phyloP scores from a whole-genome alignment of 2,797 vertebrate genomes.

The Clamator glandarius region DNA sequence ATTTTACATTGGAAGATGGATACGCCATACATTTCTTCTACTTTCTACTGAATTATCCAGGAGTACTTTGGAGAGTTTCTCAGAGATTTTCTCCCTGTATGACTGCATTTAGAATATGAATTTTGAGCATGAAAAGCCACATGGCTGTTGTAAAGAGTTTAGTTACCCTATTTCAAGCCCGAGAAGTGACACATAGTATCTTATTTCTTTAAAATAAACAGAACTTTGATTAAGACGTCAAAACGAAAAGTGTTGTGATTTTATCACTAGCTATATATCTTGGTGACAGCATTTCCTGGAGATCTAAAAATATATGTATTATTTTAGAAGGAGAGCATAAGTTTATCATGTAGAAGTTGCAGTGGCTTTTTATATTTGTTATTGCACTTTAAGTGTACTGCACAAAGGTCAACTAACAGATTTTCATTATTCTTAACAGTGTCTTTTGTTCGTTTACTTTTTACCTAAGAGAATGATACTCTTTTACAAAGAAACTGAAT shows the following conservation, averaged over 20 bases:
- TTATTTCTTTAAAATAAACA: conserved; percentile 25
- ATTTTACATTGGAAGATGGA: background rate
- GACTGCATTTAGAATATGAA: background rate
- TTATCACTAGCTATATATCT: background rate
- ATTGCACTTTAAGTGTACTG: background rate
- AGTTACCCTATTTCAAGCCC: background rate
- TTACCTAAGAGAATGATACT: background rate
- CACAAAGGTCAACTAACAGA: background rate
- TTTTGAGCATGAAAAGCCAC: background rate
- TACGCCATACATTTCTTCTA: background rate
- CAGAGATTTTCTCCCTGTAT: background rate
- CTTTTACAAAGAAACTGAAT: background rate
- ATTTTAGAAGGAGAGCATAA: background rate
- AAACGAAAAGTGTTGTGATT: background rate
- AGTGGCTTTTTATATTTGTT: background rate
- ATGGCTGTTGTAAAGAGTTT: conserved; percentile 17
- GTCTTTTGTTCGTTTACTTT: background rate
- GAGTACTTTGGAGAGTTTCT: rapidly evolving
- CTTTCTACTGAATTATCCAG: background rate
- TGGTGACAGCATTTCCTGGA: background rate
- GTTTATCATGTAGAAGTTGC: background rate
- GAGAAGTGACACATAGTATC: background rate
- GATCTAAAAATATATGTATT: background rate
- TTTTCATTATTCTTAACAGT: background rate
- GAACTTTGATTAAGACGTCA: background rate